A percentile compares a stretch with the other conserved stretches of the same genome.
phyloP scores from a whole-genome alignment of 2,797 vertebrate genomes.

The Holocentrus rufus region DNA sequence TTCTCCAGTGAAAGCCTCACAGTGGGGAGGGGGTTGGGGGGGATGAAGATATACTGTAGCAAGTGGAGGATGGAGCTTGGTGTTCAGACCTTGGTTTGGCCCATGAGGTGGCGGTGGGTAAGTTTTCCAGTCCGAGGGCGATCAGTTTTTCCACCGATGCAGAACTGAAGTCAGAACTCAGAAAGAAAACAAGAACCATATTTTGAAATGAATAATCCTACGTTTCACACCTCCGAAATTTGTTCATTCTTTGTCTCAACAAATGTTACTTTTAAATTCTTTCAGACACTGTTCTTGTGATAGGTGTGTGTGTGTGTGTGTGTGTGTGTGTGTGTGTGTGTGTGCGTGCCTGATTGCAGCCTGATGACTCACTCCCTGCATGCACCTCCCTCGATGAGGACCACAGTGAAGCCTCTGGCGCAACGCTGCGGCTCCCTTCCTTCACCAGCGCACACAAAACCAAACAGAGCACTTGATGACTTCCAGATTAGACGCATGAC shows the following conservation, averaged over 20 bases:
- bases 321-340: conserved; percentile 19
- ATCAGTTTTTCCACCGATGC: conserved; percentile 75
- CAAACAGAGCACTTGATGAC: conserved; percentile 69
- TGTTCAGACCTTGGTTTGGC: conserved; percentile 63
- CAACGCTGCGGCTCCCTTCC: conserved; percentile 51
- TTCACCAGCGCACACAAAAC: conserved; percentile 55
- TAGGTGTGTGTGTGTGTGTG: conserved; percentile 16
- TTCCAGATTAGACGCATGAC: conserved; percentile 77
- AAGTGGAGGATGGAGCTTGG: conserved; percentile 57
- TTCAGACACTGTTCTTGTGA: not conserved
- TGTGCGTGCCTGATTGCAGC: conserved; percentile 11
- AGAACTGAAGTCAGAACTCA: conserved; percentile 51
- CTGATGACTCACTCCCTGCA: conserved; percentile 37
- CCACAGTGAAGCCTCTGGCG: conserved; percentile 55
- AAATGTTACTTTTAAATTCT: not conserved
- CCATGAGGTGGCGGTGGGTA: conserved; percentile 57
- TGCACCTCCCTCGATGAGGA: conserved; percentile 58
- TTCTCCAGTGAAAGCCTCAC: conserved; percentile 23
- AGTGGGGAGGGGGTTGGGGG: not conserved
- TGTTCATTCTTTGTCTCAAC: not conserved
- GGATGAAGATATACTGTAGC: conserved; percentile 31
- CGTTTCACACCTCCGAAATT: not conserved
- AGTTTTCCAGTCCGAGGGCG: conserved; percentile 62
- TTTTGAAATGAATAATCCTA: not conserved
- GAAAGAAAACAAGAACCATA: not conserved